Evolutionary conservation across 92 coral and sea anemone genomes (phyloP).

Genomic region (Umimayanthus kanabou): DNA sequence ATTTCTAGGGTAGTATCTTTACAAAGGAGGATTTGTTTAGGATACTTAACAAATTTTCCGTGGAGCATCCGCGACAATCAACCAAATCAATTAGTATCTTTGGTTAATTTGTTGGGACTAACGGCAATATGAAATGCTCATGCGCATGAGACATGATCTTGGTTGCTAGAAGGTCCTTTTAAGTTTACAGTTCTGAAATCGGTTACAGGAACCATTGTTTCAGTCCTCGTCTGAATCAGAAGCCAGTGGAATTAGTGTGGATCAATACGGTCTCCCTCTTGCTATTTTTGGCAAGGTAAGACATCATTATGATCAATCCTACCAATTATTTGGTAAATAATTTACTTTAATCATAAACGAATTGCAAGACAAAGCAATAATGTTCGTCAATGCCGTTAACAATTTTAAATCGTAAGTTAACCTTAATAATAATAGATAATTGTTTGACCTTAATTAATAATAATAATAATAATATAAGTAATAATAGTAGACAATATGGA

Average conservation of each 20-base stretch:
- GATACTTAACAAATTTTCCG: not conserved
- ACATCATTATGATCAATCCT: no score
- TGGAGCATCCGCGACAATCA: no score
- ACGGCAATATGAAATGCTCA: not conserved
- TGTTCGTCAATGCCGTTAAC: not conserved
- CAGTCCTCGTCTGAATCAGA: slow-evolving; percentile 49
- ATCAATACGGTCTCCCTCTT: slow-evolving; percentile 71
- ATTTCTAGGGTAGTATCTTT: no score
- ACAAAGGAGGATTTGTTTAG: no score
- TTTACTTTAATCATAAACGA: not conserved
- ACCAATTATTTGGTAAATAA: no score
- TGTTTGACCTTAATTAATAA: no score
- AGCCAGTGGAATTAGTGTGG: slow-evolving; percentile 46
- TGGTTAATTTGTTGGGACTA: no score
- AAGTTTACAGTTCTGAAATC: not conserved
- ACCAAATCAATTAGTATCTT: no score
- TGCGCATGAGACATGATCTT: not conserved
- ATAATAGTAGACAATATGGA: no score
- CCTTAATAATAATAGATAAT: no score
- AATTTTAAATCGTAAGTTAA: no score
- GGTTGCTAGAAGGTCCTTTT: not conserved
- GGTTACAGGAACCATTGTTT: slow-evolving; percentile 49
- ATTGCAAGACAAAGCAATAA: not conserved
- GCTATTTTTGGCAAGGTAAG: slow-evolving; percentile 77
- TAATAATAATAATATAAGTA: no score